Base-by-base conservation (phyloP, 2,797 vertebrate species). In the Paramormyrops hopkinsi region DNA sequence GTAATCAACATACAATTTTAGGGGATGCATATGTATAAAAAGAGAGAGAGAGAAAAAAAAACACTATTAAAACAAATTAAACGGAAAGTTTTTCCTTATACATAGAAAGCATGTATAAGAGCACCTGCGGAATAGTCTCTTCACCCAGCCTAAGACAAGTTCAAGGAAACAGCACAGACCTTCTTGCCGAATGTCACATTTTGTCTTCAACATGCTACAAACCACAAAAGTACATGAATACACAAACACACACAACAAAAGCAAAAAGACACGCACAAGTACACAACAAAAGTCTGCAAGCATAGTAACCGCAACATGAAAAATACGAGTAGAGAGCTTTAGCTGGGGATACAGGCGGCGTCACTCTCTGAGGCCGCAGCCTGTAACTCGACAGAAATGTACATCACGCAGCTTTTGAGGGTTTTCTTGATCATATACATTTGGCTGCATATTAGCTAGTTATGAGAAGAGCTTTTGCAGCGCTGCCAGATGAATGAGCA, bases 151-250 rank as follows among this genome's bases (percentile, higher is more conserved):
- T 87, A 87, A 87, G 85, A 87, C 85, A 54, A 87, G 85, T 37
- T 56, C 85, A 87, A 87, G 85, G 85, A 59, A 59, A 87, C 85
- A 12, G 29, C 85, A 87, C 85, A 87, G 85, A 87, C 53, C 85
- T 54, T 87, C 85, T 37, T 41, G 85, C 12, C 29, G 85, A 33
- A 54, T 87, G 51, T 87, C 85, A 87, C 85, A 53, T 87, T 87
- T 87, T 87, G 50, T 87, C 85, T 87, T 87, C 85, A 87, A 41
- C 85, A 87, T 87, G 85, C 85, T 51, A 87, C 85, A 87, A 87
- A 87, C 48, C 85, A 87, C 85, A 87, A 56, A 87, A 87, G 53
- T 33, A 86, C 25, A 37, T 48, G 25, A 53, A 87, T 53, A 85
- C 83, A 85, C n/a, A 85, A 33, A 85, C 83, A 85, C 83, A 85